These are phyloP conservation scores for Ictalurus furcatus DNA, from an alignment of 2,113 vertebrate genomes.

Conservation along the genomic window DNA sequence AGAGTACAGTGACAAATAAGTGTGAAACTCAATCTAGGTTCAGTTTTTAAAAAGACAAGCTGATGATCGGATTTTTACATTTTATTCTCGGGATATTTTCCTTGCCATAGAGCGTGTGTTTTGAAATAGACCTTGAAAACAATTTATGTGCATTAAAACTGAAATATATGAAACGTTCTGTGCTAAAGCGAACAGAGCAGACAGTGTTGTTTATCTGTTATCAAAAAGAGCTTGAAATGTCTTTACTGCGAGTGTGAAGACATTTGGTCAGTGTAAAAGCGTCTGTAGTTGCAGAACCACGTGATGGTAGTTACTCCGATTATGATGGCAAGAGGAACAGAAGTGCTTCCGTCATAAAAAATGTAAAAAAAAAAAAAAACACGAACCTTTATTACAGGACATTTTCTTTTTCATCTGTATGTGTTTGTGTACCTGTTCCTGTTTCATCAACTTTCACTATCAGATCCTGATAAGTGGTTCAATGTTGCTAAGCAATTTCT, in stretches of 20 bases:
- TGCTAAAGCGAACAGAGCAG: not conserved
- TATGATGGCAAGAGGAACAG: not conserved
- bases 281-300: not conserved
- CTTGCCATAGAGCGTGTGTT: not conserved
- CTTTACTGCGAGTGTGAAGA: not conserved
- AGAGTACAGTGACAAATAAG: not conserved
- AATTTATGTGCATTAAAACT: not conserved
- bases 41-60: not conserved
- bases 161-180: not conserved
- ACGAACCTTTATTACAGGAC: not conserved
- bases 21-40: too few relatives aligned
- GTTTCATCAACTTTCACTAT: conserved; percentile 22
- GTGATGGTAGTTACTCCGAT: not conserved
- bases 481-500: not conserved
- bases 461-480: conserved; percentile 20
- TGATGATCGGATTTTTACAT: not conserved
- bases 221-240: not conserved
- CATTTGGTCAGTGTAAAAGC: not conserved
- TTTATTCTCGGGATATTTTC: not conserved
- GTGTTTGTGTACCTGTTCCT: conserved; percentile 6
- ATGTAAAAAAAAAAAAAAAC: too few relatives aligned
- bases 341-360: not conserved
- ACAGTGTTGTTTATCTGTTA: not conserved
- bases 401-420: not conserved
- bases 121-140: not conserved